Evolutionary conservation across 2,113 vertebrate genomes (phyloP), one percentile per base, ranked within the genome.

Genomic region (Genyomyrus donnyi): DNA sequence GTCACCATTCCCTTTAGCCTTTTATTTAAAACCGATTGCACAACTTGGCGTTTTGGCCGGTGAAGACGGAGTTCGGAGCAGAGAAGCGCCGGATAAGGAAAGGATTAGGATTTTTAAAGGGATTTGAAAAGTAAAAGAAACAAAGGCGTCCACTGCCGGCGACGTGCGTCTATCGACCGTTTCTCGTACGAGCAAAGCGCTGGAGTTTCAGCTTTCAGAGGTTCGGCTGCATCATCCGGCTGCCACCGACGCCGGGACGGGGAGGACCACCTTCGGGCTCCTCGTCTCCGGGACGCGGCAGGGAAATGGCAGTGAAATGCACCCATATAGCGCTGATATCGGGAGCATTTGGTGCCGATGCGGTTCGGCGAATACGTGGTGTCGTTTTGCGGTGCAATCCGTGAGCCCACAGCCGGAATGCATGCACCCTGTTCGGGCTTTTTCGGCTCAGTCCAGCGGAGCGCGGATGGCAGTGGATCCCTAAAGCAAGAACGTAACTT

Each of bases 121-220:
- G 35, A 2, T 42, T 3, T 56, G 66, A 27, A 62, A 56, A 87
- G 45, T 46, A 42, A 84, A 62, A n/a, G 39, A 74, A 89, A 91
- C 90, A 91, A 91, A 91, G 88, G 56, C 90, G 53, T 90, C n/a
- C 48, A 31, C 88, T 45, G 45, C 31, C 39, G 90, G 70, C 53
- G n/a, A 9, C 15, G 45, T 21, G 10, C 70, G 46, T 66, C 88
- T 88, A 45, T 48, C 45, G 58, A 42, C 7, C 19, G 35, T 11
- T 45, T 11, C 42, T 24, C 7, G 52, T 42, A 9, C 8, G 5
- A 31, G 13, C 31, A 24, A 58, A 58, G 53, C 45, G 27, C 31
- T 8, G 74, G 85, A 39, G 31, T 56, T 88, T 83, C 62, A 53
- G 7, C 24, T 58, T 90, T 90, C 84, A 27, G 56, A 21, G 5